Conservation (phyloP, 1,140 invertebrate genomes). For the Cardiocondyla obscurior region DNA sequence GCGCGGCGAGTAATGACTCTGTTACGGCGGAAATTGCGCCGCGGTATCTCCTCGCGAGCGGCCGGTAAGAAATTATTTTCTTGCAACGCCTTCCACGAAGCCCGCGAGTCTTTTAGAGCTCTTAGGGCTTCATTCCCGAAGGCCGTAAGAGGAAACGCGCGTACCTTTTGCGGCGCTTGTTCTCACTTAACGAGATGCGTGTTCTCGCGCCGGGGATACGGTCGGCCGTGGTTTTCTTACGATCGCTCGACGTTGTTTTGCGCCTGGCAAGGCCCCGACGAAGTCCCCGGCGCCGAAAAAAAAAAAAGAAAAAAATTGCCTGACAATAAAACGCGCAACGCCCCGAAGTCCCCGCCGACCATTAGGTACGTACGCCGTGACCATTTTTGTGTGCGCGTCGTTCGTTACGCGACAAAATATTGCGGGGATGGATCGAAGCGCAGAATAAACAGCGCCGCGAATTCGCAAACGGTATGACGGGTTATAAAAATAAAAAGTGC, state of each 20-base stretch:
- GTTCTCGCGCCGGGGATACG: constrained; percentile 71
- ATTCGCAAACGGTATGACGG: not conserved
- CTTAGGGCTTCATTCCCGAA: constrained; percentile 69
- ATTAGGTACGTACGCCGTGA: constrained; percentile 39
- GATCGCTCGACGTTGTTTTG: constrained; percentile 51
- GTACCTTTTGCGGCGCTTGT: constrained; percentile 71
- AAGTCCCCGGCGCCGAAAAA: constrained; percentile 47
- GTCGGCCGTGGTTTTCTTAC: constrained; percentile 62
- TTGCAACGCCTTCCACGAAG: constrained; percentile 59
- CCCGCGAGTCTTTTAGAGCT: constrained; percentile 58
- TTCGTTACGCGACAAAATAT: constrained; percentile 50
- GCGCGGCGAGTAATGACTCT: constrained; percentile 61
- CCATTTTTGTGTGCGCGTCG: constrained; percentile 44
- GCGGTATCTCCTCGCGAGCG: constrained; percentile 37
- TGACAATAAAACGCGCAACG: constrained; percentile 50
- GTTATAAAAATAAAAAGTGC: not conserved
- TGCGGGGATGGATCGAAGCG: not conserved
- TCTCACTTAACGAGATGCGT: constrained; percentile 75
- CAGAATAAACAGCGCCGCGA: constrained; percentile 6
- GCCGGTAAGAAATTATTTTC: constrained; percentile 63
- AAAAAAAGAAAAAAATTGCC: too few relatives aligned
- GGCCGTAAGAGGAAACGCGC: constrained; percentile 63
- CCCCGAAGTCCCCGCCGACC: constrained; percentile 33
- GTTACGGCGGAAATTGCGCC: constrained; percentile 57
- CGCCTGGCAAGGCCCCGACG: constrained; percentile 39